phyloP scores from a whole-genome alignment of 1,140 invertebrate genomes.

The Formica exsecta region DNA sequence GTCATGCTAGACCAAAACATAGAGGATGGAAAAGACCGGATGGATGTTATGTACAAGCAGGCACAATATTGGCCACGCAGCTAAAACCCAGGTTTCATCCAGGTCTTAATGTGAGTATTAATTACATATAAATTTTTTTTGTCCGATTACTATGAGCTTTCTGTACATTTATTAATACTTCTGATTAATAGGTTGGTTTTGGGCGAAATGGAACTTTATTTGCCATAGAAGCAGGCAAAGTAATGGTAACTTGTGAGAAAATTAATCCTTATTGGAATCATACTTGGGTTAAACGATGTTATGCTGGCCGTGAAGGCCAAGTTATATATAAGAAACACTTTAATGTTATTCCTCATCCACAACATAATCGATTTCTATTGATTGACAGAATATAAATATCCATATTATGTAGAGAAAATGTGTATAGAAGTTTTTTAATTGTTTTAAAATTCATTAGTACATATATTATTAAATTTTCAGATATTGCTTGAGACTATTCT shows the following conservation, averaged over 20 bases:
- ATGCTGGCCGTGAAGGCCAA: conserved; percentile 88
- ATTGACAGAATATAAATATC: conserved; percentile 89
- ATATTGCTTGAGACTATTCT: too few species aligned
- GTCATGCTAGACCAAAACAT: too few species aligned
- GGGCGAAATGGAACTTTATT: conserved; percentile 92
- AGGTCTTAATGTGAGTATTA: conserved; percentile 90
- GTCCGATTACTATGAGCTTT: not conserved
- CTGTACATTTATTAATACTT: conserved; percentile 35
- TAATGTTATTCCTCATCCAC: conserved; percentile 91
- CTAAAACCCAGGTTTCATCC: conserved; percentile 91
- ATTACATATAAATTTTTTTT: not conserved
- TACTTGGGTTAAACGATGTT: conserved; percentile 89
- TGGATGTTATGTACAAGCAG: conserved; percentile 88
- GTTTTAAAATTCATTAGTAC: conserved; percentile 25
- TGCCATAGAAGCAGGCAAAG: conserved; percentile 91
- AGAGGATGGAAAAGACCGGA: too few species aligned
- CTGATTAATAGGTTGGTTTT: conserved; percentile 90
- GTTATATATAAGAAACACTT: conserved; percentile 94
- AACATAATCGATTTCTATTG: conserved; percentile 91
- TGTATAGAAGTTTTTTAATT: not conserved
- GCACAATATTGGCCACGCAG: conserved; percentile 90
- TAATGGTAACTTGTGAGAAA: conserved; percentile 92
- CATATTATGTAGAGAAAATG: not conserved
- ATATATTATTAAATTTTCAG: too few species aligned
- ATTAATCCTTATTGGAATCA: conserved; percentile 91